Percentiles rank a stretch among this genome's conserved stretches.
These are phyloP conservation scores for Theodoxus fluviatilis DNA, from an alignment of 2,888 invertebrate genomes.

Conservation along the genomic window DNA sequence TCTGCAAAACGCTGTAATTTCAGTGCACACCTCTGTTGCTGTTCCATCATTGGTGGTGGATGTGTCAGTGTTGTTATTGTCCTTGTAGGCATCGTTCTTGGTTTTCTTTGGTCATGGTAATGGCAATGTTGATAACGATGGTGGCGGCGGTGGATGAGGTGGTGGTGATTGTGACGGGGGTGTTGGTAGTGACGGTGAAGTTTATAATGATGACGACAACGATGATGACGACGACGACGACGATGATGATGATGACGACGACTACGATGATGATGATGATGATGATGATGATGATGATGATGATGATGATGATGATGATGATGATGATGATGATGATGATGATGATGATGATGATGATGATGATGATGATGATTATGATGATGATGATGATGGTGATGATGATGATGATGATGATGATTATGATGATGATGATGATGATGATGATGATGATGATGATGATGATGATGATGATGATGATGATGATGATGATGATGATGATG, in stretches of 20 bases:
- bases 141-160: neutral
- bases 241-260: neutral
- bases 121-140: neutral
- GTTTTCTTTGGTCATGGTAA: neutral
- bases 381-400: conserved; percentile 5
- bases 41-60: too few relatives aligned
- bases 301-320: conserved; percentile 29
- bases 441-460: conserved; percentile 18
- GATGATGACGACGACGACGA: conserved; percentile 29
- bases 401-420: neutral
- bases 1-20: too few relatives aligned
- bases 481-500: conserved; percentile 24
- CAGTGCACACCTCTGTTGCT: too few relatives aligned
- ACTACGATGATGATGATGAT: conserved; percentile 20
- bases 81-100: too few relatives aligned
- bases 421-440: conserved; percentile 2
- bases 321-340: conserved; percentile 29
- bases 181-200: neutral
- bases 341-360: conserved; percentile 8
- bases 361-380: neutral
- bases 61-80: too few relatives aligned
- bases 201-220: neutral
- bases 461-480: conserved; percentile 23
- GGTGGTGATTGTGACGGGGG: neutral
- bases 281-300: conserved; percentile 29